phyloP scores from a whole-genome alignment of 2,888 invertebrate species.

The Sphaeridia pumilis region DNA sequence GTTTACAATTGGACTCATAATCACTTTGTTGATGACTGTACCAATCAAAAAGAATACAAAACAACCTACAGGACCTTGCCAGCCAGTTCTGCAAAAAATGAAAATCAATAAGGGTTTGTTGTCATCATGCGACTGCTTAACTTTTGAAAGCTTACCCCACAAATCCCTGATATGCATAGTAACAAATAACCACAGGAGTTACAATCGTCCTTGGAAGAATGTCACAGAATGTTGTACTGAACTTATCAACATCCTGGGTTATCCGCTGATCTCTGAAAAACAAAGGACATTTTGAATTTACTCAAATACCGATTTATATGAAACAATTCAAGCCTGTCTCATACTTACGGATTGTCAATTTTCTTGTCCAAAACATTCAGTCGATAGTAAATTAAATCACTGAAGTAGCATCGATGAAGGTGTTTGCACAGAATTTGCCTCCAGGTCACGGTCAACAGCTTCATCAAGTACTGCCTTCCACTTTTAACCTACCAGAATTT shows the following conservation, averaged over 20 bases:
- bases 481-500: slow-evolving; percentile 41
- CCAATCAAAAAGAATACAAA: slow-evolving; percentile 45
- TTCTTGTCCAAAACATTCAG: slow-evolving; percentile 30
- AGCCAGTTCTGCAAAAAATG: slow-evolving; percentile 48
- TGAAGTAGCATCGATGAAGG: slow-evolving; percentile 45
- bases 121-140: no score
- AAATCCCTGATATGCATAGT: slow-evolving; percentile 46
- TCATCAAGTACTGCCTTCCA: slow-evolving; percentile 40
- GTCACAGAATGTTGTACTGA: slow-evolving; percentile 29
- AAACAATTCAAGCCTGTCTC: not conserved
- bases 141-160: slow-evolving; percentile 42
- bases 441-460: slow-evolving; percentile 44
- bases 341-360: slow-evolving; percentile 33
- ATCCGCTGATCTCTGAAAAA: slow-evolving; percentile 31
- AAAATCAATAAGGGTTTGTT: no score
- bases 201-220: slow-evolving; percentile 37
- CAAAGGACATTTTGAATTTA: no score
- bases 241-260: slow-evolving; percentile 35
- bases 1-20: slow-evolving; percentile 47
- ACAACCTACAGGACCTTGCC: slow-evolving; percentile 46
- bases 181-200: slow-evolving; percentile 45
- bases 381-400: slow-evolving; percentile 38
- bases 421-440: slow-evolving; percentile 41
- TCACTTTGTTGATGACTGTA: slow-evolving; percentile 45
- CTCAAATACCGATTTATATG: not conserved